phyloP scores from a whole-genome alignment of 2,797 vertebrate species.

The Halcyon badia region DNA sequence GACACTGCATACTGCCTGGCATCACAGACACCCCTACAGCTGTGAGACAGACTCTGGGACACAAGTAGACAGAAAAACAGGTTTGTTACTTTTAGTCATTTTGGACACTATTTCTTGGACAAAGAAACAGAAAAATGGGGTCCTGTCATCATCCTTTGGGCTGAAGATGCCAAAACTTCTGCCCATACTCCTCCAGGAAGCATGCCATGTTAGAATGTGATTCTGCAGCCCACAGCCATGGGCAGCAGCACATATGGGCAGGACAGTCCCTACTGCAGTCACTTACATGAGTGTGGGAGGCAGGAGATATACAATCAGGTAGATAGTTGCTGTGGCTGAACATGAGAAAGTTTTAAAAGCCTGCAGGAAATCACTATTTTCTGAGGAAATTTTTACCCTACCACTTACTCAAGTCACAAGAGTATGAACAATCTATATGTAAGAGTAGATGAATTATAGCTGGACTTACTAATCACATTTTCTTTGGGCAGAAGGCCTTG shows the following conservation, averaged over 20 bases:
- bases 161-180: background rate
- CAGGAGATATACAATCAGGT: background rate
- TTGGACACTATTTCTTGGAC: background rate
- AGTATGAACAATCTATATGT: background rate
- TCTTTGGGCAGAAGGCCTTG: background rate
- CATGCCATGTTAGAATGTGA: background rate
- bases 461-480: background rate
- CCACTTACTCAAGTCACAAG: background rate
- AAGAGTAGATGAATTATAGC: constrained; percentile 22
- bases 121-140: background rate
- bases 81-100: background rate
- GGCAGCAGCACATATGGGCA: background rate
- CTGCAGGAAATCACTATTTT: background rate
- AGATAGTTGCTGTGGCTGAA: background rate
- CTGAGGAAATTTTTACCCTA: background rate
- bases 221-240: background rate
- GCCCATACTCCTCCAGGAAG: background rate
- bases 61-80: background rate
- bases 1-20: background rate
- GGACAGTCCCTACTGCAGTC: background rate
- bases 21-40: background rate
- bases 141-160: background rate
- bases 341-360: background rate
- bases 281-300: background rate
- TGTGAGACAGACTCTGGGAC: background rate